phyloP scores from a whole-genome alignment of 1,140 invertebrate species.

The Drosophila equinoxialis region DNA sequence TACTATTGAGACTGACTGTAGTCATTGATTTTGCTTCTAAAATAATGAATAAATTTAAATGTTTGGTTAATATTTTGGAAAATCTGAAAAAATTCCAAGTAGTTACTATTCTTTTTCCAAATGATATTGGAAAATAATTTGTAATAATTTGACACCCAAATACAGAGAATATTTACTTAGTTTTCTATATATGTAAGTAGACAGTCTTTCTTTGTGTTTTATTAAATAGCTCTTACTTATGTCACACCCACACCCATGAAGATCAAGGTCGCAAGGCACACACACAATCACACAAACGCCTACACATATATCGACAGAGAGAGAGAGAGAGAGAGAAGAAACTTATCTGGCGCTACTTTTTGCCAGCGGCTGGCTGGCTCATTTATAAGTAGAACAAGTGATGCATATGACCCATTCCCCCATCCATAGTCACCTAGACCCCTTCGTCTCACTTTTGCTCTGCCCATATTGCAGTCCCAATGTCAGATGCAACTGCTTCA shows the following conservation, averaged over 20 bases:
- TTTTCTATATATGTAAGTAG: background rate
- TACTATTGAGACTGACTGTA: too few relatives aligned
- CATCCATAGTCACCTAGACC: background rate
- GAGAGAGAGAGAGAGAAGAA: constrained; percentile 37
- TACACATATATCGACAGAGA: constrained; percentile 34
- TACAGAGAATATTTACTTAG: background rate
- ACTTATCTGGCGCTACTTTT: constrained; percentile 20
- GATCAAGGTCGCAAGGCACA: constrained; percentile 3
- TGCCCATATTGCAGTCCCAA: background rate
- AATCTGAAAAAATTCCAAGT: too few relatives aligned
- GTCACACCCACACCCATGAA: constrained; percentile 6
- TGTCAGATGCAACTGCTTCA: constrained; percentile 24
- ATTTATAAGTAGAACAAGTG: constrained; percentile 55
- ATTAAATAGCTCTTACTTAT: constrained; percentile 9
- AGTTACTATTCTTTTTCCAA: too few relatives aligned
- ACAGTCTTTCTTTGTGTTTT: too few relatives aligned
- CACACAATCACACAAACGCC: constrained; percentile 8
- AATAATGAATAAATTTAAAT: too few relatives aligned
- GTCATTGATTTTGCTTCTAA: too few relatives aligned
- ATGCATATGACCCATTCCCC: constrained; percentile 25
- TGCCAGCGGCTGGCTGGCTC: constrained; percentile 32
- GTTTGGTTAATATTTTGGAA: too few relatives aligned
- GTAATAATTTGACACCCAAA: background rate
- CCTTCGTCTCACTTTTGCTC: background rate
- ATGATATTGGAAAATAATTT: too few relatives aligned